These are phyloP conservation scores for Aphyosemion australe DNA, from an alignment of 2,113 vertebrate species.

Conservation along the genomic window DNA sequence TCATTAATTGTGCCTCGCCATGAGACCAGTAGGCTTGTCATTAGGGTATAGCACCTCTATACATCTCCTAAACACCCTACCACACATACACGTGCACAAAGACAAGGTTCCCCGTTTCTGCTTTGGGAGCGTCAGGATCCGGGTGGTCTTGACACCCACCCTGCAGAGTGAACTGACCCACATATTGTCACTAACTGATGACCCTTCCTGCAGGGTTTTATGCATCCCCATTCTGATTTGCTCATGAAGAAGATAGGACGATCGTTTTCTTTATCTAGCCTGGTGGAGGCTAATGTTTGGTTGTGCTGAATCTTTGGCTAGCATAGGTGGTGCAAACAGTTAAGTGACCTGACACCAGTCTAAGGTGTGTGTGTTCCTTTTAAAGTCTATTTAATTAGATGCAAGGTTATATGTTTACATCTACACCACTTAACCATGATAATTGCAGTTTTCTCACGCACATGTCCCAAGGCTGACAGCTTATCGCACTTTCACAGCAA, in stretches of 20 bases:
- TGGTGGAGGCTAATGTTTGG: not conserved
- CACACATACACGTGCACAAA: constrained; percentile 35
- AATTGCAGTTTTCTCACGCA: constrained; percentile 23
- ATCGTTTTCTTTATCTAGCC: constrained; percentile 25
- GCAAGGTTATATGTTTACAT: too few relatives aligned
- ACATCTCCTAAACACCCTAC: constrained; percentile 58
- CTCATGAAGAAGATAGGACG: constrained; percentile 21
- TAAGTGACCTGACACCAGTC: not conserved
- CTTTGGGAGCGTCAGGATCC: constrained; percentile 49
- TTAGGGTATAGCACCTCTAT: constrained; percentile 85
- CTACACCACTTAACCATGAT: not conserved
- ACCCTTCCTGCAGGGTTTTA: constrained; percentile 59
- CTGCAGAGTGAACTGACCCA: constrained; percentile 68
- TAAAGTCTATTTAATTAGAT: too few relatives aligned
- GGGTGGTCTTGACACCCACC: constrained; percentile 44
- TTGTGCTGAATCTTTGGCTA: not conserved
- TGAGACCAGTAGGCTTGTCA: constrained; percentile 87
- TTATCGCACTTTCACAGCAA: constrained; percentile 71
- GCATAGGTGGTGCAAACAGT: not conserved
- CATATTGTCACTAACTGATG: constrained; percentile 67
- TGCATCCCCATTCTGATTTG: constrained; percentile 28
- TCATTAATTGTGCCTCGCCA: constrained; percentile 92
- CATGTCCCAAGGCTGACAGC: constrained; percentile 57
- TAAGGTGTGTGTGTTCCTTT: too few relatives aligned
- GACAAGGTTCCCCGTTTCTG: constrained; percentile 33